phyloP scores from a whole-genome alignment of 2,888 invertebrate species.

The Agrotis segetum region DNA sequence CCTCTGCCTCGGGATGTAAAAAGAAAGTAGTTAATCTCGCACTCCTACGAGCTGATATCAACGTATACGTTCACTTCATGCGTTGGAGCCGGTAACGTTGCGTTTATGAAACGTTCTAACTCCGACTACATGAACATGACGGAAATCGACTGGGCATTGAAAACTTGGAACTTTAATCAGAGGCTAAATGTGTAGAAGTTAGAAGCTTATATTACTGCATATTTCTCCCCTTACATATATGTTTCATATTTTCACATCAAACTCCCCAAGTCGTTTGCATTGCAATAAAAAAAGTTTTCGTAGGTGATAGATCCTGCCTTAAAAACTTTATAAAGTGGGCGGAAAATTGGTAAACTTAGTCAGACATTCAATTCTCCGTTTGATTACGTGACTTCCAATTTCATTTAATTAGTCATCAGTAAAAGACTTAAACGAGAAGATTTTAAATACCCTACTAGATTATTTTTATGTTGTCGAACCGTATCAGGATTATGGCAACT shows the following conservation, averaged over 20 bases:
- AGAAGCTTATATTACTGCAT: not conserved
- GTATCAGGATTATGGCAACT: slow-evolving; percentile 45
- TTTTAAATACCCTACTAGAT: slow-evolving; percentile 43
- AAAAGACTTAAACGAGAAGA: slow-evolving; percentile 39
- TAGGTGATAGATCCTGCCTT: slow-evolving; percentile 11
- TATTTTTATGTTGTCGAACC: slow-evolving; percentile 36
- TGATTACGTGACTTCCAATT: slow-evolving; percentile 57
- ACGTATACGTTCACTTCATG: slow-evolving; percentile 29
- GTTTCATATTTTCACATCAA: slow-evolving; percentile 30
- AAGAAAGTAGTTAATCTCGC: slow-evolving; percentile 82
- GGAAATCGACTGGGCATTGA: not conserved
- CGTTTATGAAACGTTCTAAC: slow-evolving; percentile 19
- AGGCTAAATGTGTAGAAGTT: too few relatives aligned
- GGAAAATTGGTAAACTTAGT: slow-evolving; percentile 35
- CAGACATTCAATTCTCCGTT: slow-evolving; percentile 49
- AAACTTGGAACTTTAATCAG: not conserved
- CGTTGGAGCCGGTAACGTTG: slow-evolving; percentile 17
- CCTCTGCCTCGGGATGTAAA: slow-evolving; percentile 76
- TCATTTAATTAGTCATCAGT: slow-evolving; percentile 59
- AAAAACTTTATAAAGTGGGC: slow-evolving; percentile 50
- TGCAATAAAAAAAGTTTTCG: slow-evolving; percentile 31
- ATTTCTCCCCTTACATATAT: slow-evolving; percentile 9
- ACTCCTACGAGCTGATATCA: slow-evolving; percentile 53
- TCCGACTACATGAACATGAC: not conserved
- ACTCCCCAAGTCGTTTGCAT: slow-evolving; percentile 32